Conservation (phyloP, 2,113 vertebrate genomes). For the Onychostoma macrolepis region DNA sequence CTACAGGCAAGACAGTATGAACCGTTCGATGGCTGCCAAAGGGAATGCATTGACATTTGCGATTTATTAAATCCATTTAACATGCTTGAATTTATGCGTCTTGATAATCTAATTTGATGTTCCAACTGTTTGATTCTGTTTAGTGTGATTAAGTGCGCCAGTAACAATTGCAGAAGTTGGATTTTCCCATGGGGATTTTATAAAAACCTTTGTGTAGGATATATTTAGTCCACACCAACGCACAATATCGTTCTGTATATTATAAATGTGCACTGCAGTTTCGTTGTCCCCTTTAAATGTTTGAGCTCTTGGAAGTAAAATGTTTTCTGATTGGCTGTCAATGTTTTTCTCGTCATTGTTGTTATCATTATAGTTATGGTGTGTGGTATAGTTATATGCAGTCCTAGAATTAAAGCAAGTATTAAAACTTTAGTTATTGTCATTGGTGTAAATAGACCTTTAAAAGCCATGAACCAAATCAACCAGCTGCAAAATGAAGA, state of each 20-base stretch:
- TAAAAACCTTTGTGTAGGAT: background rate
- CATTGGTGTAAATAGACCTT: too few relatives aligned
- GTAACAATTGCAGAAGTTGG: background rate
- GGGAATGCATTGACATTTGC: background rate
- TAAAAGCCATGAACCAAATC: too few relatives aligned
- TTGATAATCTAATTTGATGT: background rate
- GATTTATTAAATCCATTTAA: constrained; percentile 6
- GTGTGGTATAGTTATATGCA: too few relatives aligned
- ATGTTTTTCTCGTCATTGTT: background rate
- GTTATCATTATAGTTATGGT: background rate
- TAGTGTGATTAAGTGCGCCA: background rate
- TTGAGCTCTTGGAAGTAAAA: background rate
- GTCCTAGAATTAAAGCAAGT: too few relatives aligned
- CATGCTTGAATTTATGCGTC: background rate
- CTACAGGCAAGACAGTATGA: background rate
- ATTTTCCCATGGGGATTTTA: background rate
- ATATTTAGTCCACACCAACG: background rate
- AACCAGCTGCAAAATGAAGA: too few relatives aligned
- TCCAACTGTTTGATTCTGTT: background rate
- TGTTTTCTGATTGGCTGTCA: background rate
- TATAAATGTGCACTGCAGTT: background rate
- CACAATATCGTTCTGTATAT: background rate
- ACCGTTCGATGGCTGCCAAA: background rate
- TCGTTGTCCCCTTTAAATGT: background rate
- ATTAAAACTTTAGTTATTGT: too few relatives aligned